Evolutionary conservation across 2,113 vertebrate genomes (phyloP), one percentile per base, ranked within the genome.

Genomic region (Salvelinus namaycush): DNA sequence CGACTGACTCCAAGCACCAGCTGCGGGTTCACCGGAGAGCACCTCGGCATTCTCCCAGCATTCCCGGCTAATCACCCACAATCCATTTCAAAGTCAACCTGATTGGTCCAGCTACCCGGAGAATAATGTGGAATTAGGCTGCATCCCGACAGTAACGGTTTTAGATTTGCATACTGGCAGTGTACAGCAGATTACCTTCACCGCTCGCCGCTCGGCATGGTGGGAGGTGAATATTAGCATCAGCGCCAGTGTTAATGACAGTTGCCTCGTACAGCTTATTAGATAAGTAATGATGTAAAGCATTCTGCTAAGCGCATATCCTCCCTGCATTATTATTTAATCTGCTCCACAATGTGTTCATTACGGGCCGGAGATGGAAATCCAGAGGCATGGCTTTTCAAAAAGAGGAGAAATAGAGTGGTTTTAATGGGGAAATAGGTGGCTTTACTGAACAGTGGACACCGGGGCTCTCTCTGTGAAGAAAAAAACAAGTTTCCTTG

Each of bases 41-140:
- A 84, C 89, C 86, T 91, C 87, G 69, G 86, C 86, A 87, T 84
- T 87, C 89, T 88, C 82, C 84, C 85, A 84, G 83, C 90, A 88
- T 92, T 90, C 90, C 81, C 78, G 59, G 81, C 87, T 93, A 93
- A 94, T 94, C 91, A 87, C 87, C 87, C 86, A 85, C 91, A 91
- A 93, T 92, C 89, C 89, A 89, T 93, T 93, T 93, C 91, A 94
- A 94, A 93, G 90, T 93, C 89, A 92, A 89, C 90, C 91, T 91
- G 91, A 94, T 92, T 92, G 92, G 90, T 87, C 89, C 79, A 70
- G 51, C 88, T 83, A 90, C 80, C 83, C 76, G 5, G 80, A 92
- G 89, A 91, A 89, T 90, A 90, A 92, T 91, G 84, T 85, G 80
- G 89, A 90, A 90, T 91, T 88, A 92, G 86, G 87, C 16, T 68